A percentile compares a stretch with the other conserved stretches of the same genome.
phyloP scores from a whole-genome alignment of 2,888 invertebrate genomes.

The Margaritifera margaritifera region DNA sequence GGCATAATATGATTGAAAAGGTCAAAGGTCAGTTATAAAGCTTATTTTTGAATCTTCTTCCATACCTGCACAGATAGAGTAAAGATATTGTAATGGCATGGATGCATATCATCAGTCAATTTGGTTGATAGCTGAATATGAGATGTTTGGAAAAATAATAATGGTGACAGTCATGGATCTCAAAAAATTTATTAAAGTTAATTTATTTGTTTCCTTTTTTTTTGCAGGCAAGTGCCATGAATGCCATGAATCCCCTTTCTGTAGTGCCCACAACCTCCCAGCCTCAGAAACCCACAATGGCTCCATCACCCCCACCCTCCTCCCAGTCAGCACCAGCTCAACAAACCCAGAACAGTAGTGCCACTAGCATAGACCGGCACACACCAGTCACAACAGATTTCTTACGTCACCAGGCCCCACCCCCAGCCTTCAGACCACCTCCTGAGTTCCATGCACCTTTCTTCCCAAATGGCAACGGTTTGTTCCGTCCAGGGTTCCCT shows the following conservation, averaged over 20 bases:
- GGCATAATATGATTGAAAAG: no score
- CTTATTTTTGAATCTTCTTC: no score
- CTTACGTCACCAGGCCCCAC: constrained; percentile 61
- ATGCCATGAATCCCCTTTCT: constrained; percentile 25
- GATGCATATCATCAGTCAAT: background rate
- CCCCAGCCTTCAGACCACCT: constrained; percentile 63
- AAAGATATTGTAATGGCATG: background rate
- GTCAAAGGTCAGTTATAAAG: no score
- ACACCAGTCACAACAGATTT: constrained; percentile 54
- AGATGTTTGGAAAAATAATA: background rate
- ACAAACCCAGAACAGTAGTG: constrained; percentile 29
- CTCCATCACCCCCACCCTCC: constrained; percentile 21
- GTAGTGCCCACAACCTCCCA: constrained; percentile 9
- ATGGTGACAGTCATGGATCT: background rate
- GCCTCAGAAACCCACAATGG: constrained; percentile 35
- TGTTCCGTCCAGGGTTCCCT: constrained; percentile 70
- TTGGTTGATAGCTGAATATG: background rate
- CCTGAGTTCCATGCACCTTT: constrained; percentile 69
- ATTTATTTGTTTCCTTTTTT: background rate
- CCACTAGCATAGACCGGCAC: constrained; percentile 39
- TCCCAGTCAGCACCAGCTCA: constrained; percentile 28
- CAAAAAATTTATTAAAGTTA: background rate
- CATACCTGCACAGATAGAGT: no score
- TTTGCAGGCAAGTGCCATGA: constrained; percentile 31
- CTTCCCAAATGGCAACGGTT: constrained; percentile 69